phyloP scores from a whole-genome alignment of 2,797 vertebrate species.

The Anniella stebbinsi region DNA sequence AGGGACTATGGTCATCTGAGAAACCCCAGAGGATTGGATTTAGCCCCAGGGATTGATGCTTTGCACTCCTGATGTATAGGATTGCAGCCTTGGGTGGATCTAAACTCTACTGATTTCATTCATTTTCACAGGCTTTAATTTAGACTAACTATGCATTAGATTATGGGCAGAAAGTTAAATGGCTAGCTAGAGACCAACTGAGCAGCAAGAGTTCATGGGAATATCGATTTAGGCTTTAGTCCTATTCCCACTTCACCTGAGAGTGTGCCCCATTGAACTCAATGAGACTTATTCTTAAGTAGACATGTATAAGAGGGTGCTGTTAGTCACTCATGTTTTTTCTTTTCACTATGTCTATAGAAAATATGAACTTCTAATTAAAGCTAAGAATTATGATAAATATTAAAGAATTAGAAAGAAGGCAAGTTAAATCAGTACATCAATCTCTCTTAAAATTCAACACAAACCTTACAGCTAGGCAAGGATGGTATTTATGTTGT shows the following conservation, averaged over 20 bases:
- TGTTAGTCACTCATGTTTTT: not conserved
- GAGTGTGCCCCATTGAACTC: not conserved
- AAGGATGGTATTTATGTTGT: not conserved
- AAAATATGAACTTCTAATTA: not conserved
- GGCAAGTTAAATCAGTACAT: constrained; percentile 2
- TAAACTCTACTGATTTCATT: not conserved
- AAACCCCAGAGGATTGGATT: too few relatives aligned
- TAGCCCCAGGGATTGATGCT: too few relatives aligned
- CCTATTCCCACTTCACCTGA: not conserved
- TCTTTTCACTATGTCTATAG: not conserved
- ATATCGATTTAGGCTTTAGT: not conserved
- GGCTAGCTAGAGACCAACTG: not conserved
- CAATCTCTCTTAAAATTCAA: constrained; percentile 4
- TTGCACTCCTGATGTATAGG: too few relatives aligned
- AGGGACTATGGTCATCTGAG: too few relatives aligned
- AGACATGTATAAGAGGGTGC: not conserved
- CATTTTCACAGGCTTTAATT: not conserved
- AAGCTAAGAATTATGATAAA: not conserved
- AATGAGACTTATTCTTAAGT: not conserved
- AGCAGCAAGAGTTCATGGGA: not conserved
- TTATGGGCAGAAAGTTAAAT: not conserved
- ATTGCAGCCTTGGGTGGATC: not conserved
- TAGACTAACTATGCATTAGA: not conserved
- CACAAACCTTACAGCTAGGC: constrained; percentile 14
- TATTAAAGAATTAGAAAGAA: not conserved